Percentiles rank a stretch among this genome's conserved stretches.
phyloP scores from a whole-genome alignment of 2,113 vertebrate genomes.

The Mungos mungo region DNA sequence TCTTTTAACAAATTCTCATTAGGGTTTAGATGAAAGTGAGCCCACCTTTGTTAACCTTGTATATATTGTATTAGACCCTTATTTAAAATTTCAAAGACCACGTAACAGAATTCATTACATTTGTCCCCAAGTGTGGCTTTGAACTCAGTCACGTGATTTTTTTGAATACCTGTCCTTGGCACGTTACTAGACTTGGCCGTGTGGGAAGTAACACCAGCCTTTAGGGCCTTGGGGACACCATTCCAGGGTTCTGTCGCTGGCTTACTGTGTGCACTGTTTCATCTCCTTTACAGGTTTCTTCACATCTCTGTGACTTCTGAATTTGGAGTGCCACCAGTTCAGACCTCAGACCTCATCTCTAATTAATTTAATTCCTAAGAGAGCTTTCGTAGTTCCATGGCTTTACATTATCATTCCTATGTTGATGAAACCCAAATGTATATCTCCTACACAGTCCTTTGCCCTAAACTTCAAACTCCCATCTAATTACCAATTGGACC shows the following conservation, averaged over 20 bases:
- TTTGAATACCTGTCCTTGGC: background rate
- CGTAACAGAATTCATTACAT: background rate
- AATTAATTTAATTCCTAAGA: background rate
- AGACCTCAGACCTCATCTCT: background rate
- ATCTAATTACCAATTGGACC: background rate
- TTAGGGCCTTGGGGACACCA: background rate
- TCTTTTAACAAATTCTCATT: conserved; percentile 26
- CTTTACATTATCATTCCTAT: background rate
- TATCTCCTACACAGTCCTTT: background rate
- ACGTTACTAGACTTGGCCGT: background rate
- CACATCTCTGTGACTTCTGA: background rate
- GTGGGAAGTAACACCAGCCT: background rate
- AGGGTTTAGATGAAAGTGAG: background rate
- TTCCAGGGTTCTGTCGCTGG: background rate
- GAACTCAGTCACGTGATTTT: background rate
- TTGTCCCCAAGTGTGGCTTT: background rate
- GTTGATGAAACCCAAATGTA: background rate
- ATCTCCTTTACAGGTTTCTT: background rate
- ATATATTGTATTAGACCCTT: background rate
- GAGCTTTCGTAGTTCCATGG: background rate
- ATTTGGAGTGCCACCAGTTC: background rate
- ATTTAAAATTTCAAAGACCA: background rate
- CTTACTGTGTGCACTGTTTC: background rate
- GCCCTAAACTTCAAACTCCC: background rate
- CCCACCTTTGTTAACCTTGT: background rate